Evolutionary conservation across 2,888 invertebrate species (phyloP), one percentile per base, ranked within the genome.

Genomic region (Microlaimidae sp.): DNA sequence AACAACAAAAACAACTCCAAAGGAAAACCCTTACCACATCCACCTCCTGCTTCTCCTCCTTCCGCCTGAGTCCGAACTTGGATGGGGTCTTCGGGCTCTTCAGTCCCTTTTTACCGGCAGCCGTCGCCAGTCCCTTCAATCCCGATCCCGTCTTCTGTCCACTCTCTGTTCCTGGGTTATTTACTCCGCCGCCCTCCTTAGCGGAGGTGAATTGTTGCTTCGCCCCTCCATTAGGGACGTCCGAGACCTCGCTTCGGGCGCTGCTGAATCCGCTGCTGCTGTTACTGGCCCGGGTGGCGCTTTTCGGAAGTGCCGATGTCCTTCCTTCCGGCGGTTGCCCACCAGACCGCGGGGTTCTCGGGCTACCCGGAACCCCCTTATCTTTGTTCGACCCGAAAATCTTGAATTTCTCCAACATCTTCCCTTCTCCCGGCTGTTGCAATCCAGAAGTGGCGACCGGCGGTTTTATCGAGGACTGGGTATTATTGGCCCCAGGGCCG

Each of bases 191-290:
- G n/a, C n/a, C n/a, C 17, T 32, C 32, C 32, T 32, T 32, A 17
- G 17, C 32, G 17, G 32, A 7, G 32, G 32, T 32, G 32, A 17
- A 7, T 17, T 7, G 7, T 17, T 32, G 10, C 17, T 32, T 32
- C 32, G 7, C 32, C 32, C 17, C 17, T 17, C 62, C 56, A 42
- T 26, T 24, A 13, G 75, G 77, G 27, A 77, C 76, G 65, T 78
- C 78, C 52, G 77, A 76, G 51, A 75, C 71, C 59, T 78, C 77
- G 60, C 87, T 87, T 61, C 84, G 80, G 1, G 88, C 87, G 3
- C 86, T 87, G 48, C 87, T 86, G 66, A 88, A 85, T 5, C 87
- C 88, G 70, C 83, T 87, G 54, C 85, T 87, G 65, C 86, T 87
- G 67, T 87, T 86, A 1, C 88, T 55, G 46, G 27, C 41, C 26